Base-by-base conservation (phyloP, 30 jellyfish, hydroid and myxozoan species). In the Aurelia aurita complex sp. Pacific region DNA sequence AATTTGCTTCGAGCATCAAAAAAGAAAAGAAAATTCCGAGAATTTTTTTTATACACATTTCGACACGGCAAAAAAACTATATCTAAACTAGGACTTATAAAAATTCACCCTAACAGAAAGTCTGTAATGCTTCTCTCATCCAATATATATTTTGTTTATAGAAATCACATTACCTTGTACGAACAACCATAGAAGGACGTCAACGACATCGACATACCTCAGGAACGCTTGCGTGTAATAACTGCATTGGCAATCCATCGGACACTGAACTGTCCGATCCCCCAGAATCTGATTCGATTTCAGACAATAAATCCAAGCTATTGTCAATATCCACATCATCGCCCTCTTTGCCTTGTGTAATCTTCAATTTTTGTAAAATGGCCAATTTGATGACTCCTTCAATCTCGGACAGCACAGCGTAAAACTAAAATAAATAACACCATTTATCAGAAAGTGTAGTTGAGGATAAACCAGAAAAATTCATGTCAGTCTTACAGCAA, bases 181-280 rank as follows among this genome's bases (percentile, higher is more conserved):
- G 0, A 2, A 9, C 11, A 46, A 46, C 57, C 57, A 46, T 46
- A 46, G 14, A 7, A 46, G 8, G 57, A 46, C 8, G 57, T 46
- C 57, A 71, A 42, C 29, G 36, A 23, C 81, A 71, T 40, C 29
- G 36, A 23, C 81, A 19, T 90, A 91, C 98, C 98, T 91, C 96
- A 6, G 95, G 91, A 42, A 91, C 89, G 65, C 97, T 78, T n/a
- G 98, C 98, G 51, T 91, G 96, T 74, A 91, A 55, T 6, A 91
- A 74, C 72, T 91, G 98, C 98, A 91, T 86, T 51, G 98, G 98
- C 64, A 91, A 81, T 13, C 97, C 98, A 81, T 85, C 98, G 10
- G 98, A 91, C 32, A 86, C 95, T 7, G 98, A 91, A 42, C 96
- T 82, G 76, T 91, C 98, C 23, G 98, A 91, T 5, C 98, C 98